A percentile compares a stretch with the other conserved stretches of the same genome.
Conservation (phyloP, 1,140 invertebrate genomes). For the Zaprionus vittiger region DNA sequence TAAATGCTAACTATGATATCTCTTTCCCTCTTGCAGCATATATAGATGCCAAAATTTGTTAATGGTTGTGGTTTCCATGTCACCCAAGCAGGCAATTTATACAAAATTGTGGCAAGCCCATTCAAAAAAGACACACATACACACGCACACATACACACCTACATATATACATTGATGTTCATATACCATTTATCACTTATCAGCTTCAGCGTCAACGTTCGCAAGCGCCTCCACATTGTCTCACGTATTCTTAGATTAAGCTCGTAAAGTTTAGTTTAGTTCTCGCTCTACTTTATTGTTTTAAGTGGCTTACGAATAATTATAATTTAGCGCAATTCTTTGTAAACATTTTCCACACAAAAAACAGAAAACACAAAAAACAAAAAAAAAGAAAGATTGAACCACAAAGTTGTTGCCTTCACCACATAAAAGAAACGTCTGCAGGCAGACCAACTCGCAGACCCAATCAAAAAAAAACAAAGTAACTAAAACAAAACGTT, state of each 20-base stretch:
- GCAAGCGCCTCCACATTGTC: conserved; percentile 35
- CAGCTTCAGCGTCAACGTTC: conserved; percentile 20
- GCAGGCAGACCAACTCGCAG: conserved; percentile 75
- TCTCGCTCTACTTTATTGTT: conserved; percentile 31
- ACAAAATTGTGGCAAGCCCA: conserved; percentile 18
- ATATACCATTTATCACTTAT: conserved; percentile 26
- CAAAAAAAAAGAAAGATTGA: conserved; percentile 16
- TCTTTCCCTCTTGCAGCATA: conserved; percentile 51
- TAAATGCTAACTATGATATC: conserved; percentile 9
- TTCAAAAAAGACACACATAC: conserved; percentile 18
- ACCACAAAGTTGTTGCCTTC: conserved; percentile 63
- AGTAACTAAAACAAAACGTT: conserved; percentile 15
- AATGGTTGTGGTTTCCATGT: conserved; percentile 77
- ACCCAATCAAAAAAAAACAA: conserved; percentile 48
- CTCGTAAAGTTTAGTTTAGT: conserved; percentile 47
- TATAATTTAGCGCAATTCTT: conserved; percentile 78
- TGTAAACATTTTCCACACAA: conserved; percentile 60
- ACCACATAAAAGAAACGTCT: conserved; percentile 64
- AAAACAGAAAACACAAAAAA: conserved; percentile 21
- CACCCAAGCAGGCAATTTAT: conserved; percentile 30
- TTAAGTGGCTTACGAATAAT: conserved; percentile 61
- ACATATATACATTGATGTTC: conserved; percentile 25
- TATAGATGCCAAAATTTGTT: conserved; percentile 79
- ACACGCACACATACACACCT: background rate
- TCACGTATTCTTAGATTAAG: conserved; percentile 58